These are phyloP conservation scores for Aphelenchoides besseyi DNA, from an alignment of 1,140 invertebrate genomes.

Conservation along the genomic window DNA sequence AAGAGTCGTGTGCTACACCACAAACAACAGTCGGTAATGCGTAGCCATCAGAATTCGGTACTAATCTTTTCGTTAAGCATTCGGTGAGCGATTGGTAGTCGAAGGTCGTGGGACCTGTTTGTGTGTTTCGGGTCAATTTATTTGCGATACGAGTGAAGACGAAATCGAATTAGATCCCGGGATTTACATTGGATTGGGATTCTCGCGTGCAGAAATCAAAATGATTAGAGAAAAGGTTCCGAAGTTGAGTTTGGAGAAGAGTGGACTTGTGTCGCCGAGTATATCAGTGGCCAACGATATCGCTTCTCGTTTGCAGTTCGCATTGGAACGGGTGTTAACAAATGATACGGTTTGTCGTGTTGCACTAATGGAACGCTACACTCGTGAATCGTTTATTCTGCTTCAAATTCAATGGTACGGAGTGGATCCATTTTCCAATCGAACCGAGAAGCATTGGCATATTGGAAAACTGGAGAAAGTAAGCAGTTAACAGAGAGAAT, in stretches of 20 bases:
- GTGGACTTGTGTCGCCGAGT: constrained; percentile 41
- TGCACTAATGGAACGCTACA: constrained; percentile 47
- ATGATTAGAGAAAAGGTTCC: constrained; percentile 48
- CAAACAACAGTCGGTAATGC: constrained; percentile 50
- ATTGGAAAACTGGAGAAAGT: constrained; percentile 58
- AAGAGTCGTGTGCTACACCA: constrained; percentile 45
- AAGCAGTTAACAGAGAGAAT: background rate
- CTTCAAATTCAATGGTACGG: constrained; percentile 61
- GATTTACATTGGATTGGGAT: constrained; percentile 46
- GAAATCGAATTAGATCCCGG: constrained; percentile 46
- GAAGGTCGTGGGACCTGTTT: constrained; percentile 56
- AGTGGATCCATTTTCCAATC: constrained; percentile 43
- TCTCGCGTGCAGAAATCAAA: constrained; percentile 43
- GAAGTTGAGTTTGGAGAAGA: constrained; percentile 36
- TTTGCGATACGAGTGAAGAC: constrained; percentile 54
- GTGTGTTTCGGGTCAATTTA: constrained; percentile 55
- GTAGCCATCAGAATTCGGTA: background rate
- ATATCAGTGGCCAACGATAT: constrained; percentile 54
- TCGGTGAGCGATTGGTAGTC: constrained; percentile 56
- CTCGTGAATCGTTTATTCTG: constrained; percentile 39
- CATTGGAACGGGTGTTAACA: constrained; percentile 56
- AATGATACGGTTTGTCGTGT: constrained; percentile 50
- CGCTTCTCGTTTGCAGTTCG: constrained; percentile 53
- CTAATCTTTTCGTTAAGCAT: constrained; percentile 37
- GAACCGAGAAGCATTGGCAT: constrained; percentile 50